Evolutionary conservation across 2,797 vertebrate genomes (phyloP).

Genomic region (Pangasius sanitwongsei): DNA sequence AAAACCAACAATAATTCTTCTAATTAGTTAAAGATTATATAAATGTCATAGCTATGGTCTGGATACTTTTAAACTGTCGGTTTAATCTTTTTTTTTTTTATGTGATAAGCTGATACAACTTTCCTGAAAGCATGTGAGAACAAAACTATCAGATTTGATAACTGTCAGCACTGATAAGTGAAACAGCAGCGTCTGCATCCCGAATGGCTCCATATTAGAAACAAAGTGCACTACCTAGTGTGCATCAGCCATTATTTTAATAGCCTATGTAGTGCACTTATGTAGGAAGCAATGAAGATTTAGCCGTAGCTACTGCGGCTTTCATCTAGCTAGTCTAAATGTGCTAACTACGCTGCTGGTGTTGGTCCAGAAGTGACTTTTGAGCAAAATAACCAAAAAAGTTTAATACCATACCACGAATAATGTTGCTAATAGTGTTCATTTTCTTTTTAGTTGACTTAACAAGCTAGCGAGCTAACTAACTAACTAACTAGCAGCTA

Average conservation of each 20-base stretch:
- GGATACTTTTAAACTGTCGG: not conserved
- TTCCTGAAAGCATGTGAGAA: not conserved
- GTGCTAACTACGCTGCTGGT: not conserved
- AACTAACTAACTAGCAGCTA: not conserved
- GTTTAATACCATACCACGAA: not conserved
- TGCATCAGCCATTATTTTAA: not conserved
- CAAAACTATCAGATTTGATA: not conserved
- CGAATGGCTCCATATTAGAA: not conserved
- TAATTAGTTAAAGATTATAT: not conserved
- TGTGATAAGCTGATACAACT: not conserved
- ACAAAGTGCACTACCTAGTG: not conserved
- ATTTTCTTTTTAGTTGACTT: not conserved
- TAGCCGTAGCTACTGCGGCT: not conserved
- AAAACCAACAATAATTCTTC: not conserved
- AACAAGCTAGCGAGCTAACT: not conserved
- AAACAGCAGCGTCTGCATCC: not conserved
- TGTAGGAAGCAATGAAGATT: not conserved
- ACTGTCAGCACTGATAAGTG: not conserved
- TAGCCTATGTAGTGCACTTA: not conserved
- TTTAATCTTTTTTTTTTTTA: not conserved
- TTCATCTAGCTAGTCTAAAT: not conserved
- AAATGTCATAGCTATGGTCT: not conserved
- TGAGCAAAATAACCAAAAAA: not conserved
- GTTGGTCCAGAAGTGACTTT: not conserved
- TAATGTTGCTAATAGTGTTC: not conserved